These are phyloP conservation scores for Lasioglossum pauxillum DNA, from an alignment of 2,888 invertebrate genomes.

Conservation along the genomic window DNA sequence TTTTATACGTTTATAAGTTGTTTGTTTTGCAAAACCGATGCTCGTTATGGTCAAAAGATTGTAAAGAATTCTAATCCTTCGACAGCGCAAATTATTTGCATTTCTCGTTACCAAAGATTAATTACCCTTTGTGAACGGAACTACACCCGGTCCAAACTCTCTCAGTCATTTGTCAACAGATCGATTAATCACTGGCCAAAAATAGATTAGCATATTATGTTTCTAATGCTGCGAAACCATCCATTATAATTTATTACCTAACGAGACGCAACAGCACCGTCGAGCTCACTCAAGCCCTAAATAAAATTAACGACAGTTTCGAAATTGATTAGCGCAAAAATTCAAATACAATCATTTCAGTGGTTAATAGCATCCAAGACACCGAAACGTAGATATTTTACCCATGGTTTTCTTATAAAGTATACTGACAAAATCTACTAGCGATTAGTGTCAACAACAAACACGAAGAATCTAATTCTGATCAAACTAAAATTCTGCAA, in stretches of 20 bases:
- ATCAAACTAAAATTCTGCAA: too few relatives aligned
- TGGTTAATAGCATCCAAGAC: not conserved
- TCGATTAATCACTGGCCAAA: slow-evolving; percentile 58
- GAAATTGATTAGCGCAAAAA: not conserved
- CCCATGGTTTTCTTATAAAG: too few relatives aligned
- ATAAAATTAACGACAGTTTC: not conserved
- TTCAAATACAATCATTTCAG: not conserved
- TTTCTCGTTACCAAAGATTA: slow-evolving; percentile 33
- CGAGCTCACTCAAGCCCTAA: not conserved
- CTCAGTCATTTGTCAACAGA: slow-evolving; percentile 55
- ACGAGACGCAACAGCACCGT: not conserved
- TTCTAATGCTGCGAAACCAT: slow-evolving; percentile 51
- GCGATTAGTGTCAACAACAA: too few relatives aligned
- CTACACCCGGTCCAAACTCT: not conserved
- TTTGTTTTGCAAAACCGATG: not conserved
- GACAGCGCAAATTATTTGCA: not conserved
- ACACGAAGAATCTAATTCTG: too few relatives aligned
- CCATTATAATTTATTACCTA: slow-evolving; percentile 59
- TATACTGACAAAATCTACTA: too few relatives aligned
- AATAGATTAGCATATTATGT: slow-evolving; percentile 57
- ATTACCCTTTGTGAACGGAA: slow-evolving; percentile 31
- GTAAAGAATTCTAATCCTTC: not conserved
- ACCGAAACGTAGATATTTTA: too few relatives aligned
- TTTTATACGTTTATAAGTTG: not conserved
- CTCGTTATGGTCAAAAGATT: not conserved